A percentile compares a stretch with the other conserved stretches of the same genome.
phyloP scores from a whole-genome alignment of 1,140 invertebrate species.

The Papilio aristodemus region DNA sequence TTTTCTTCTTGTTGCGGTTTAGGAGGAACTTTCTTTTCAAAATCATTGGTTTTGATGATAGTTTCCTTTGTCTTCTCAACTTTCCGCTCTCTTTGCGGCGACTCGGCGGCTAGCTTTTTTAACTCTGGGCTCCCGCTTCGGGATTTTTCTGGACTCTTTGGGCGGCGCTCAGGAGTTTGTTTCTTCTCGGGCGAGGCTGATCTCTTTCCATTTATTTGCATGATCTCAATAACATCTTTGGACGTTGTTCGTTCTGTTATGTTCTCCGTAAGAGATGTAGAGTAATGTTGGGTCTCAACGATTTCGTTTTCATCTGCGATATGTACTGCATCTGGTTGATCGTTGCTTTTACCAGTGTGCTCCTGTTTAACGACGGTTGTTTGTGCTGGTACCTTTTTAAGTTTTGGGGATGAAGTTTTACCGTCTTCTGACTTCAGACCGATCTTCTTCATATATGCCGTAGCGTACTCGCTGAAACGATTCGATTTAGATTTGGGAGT shows the following conservation, averaged over 20 bases:
- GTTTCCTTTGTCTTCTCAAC: conserved; percentile 53
- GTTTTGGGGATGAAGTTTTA: conserved; percentile 46
- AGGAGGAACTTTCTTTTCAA: conserved; percentile 61
- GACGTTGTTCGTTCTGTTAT: conserved; percentile 52
- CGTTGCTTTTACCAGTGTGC: conserved; percentile 42
- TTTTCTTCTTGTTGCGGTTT: conserved; percentile 67
- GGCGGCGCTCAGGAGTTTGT: conserved; percentile 32
- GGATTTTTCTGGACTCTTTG: conserved; percentile 37
- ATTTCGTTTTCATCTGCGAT: conserved; percentile 41
- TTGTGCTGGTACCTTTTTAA: conserved; percentile 43
- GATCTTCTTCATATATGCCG: conserved; percentile 78
- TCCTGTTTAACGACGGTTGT: conserved; percentile 38
- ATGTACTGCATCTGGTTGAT: conserved; percentile 24
- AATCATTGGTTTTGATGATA: conserved; percentile 61
- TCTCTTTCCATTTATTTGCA: conserved; percentile 57
- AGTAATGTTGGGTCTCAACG: conserved; percentile 42
- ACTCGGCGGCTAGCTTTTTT: conserved; percentile 46
- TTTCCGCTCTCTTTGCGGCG: conserved; percentile 45
- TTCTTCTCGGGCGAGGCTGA: conserved; percentile 64
- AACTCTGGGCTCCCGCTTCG: conserved; percentile 16
- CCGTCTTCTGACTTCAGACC: conserved; percentile 61
- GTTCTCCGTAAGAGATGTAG: conserved; percentile 42
- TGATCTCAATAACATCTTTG: conserved; percentile 57
- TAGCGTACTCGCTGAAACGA: conserved; percentile 75
- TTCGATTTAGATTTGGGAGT: conserved; percentile 62